Evolutionary conservation across 1,140 invertebrate species (phyloP).

Genomic region (Sitobion miscanthi): DNA sequence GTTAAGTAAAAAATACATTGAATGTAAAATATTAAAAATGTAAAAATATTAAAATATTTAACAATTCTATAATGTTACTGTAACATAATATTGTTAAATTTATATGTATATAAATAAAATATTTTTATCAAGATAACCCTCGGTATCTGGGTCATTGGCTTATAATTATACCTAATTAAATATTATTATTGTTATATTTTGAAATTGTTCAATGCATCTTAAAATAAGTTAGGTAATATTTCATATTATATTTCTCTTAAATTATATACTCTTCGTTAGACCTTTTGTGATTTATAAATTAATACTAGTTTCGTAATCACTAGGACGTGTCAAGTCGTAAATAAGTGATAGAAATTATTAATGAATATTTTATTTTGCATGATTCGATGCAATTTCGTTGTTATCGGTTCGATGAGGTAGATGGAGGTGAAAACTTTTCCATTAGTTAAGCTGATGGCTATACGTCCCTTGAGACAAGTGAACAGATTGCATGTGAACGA

Average conservation of each 20-base stretch:
- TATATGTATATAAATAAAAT: no score
- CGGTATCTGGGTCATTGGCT: no score
- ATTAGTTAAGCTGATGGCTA: conserved; percentile 12
- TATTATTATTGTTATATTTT: background rate
- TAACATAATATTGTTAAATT: no score
- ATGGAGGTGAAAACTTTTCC: conserved; percentile 30
- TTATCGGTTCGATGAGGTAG: background rate
- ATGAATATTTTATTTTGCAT: background rate
- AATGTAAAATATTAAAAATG: background rate
- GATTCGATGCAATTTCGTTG: background rate
- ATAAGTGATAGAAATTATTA: background rate
- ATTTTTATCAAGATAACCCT: background rate
- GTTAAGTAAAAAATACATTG: background rate
- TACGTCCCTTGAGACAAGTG: conserved; percentile 15
- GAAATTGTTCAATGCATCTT: background rate
- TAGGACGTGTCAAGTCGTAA: background rate
- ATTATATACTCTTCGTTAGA: background rate
- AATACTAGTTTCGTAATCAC: background rate
- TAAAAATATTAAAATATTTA: no score
- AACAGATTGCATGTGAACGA: conserved; percentile 44
- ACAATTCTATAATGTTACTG: no score
- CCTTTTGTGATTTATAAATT: background rate
- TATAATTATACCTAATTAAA: no score
- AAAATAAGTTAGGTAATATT: background rate
- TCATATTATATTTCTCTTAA: background rate